A percentile compares a stretch with the other conserved stretches of the same genome.
phyloP scores from a whole-genome alignment of 2,113 vertebrate genomes.

The Crotalus tigris region DNA sequence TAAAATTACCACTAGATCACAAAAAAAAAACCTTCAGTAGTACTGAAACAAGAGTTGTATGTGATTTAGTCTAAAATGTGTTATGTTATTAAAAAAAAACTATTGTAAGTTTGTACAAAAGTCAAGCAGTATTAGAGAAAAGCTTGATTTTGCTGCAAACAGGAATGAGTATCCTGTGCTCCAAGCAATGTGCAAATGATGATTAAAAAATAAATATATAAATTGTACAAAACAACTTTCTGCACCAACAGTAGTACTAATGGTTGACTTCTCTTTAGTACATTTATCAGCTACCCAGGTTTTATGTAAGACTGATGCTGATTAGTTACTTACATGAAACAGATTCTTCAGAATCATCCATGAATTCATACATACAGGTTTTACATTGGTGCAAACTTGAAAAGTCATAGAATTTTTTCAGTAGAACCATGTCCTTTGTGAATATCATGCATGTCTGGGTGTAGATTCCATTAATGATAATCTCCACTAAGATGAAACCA shows the following conservation, averaged over 20 bases:
- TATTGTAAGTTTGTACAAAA: neutral
- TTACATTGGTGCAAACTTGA: neutral
- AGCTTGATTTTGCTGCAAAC: neutral
- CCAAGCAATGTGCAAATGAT: neutral
- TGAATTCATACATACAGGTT: neutral
- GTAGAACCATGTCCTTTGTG: neutral
- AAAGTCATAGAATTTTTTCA: neutral
- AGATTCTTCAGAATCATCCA: neutral
- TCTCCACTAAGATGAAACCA: neutral
- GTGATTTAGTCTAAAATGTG: neutral
- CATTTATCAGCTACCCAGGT: neutral
- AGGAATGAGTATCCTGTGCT: conserved; percentile 58
- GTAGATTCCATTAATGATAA: neutral
- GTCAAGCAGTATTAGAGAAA: neutral
- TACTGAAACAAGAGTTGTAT: neutral
- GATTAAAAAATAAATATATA: neutral
- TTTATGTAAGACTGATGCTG: neutral
- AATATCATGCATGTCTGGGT: neutral
- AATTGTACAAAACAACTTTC: neutral
- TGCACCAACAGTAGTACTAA: neutral
- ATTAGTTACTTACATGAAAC: neutral
- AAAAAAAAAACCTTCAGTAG: neutral
- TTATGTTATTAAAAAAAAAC: neutral
- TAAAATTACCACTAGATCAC: neutral
- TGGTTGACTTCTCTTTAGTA: neutral